These are phyloP conservation scores for Steinernema hermaphroditum DNA, from an alignment of 2,888 invertebrate genomes.

Conservation along the genomic window DNA sequence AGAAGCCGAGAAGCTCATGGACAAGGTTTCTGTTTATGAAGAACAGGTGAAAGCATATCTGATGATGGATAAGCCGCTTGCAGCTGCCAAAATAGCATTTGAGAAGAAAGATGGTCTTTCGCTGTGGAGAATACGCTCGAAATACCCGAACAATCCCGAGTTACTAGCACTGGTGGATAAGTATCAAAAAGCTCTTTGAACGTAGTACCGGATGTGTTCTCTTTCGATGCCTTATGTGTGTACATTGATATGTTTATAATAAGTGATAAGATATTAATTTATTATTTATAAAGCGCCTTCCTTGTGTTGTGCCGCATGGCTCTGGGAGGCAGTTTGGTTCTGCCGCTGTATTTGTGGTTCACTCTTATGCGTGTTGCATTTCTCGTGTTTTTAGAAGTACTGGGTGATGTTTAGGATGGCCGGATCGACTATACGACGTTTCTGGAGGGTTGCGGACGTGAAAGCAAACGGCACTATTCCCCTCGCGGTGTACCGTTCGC, in stretches of 20 bases:
- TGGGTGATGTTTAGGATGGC: constrained; percentile 18
- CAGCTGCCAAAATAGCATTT: constrained; percentile 50
- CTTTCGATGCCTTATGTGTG: background rate
- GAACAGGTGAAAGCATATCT: constrained; percentile 42
- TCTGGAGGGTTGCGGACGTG: constrained; percentile 32
- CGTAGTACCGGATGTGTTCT: background rate
- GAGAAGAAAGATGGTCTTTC: constrained; percentile 44
- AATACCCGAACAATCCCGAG: constrained; percentile 41
- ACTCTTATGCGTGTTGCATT: too few relatives aligned
- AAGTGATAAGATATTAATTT: background rate
- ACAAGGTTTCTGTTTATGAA: constrained; percentile 34
- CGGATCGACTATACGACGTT: background rate
- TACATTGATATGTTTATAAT: background rate
- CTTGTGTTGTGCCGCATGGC: too few relatives aligned
- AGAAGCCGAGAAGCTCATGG: constrained; percentile 43
- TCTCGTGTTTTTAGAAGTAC: too few relatives aligned
- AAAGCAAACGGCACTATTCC: constrained; percentile 75
- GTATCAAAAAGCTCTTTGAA: background rate
- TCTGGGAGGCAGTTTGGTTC: too few relatives aligned
- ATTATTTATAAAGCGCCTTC: too few relatives aligned
- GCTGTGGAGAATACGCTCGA: constrained; percentile 44
- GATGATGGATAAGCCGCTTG: constrained; percentile 25
- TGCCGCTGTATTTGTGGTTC: too few relatives aligned
- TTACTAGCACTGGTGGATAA: background rate
- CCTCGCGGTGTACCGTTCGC: constrained; percentile 80